Evolutionary conservation across 2,888 invertebrate genomes (phyloP), one percentile per base, ranked within the genome.

Genomic region (Athrips mouffetella): DNA sequence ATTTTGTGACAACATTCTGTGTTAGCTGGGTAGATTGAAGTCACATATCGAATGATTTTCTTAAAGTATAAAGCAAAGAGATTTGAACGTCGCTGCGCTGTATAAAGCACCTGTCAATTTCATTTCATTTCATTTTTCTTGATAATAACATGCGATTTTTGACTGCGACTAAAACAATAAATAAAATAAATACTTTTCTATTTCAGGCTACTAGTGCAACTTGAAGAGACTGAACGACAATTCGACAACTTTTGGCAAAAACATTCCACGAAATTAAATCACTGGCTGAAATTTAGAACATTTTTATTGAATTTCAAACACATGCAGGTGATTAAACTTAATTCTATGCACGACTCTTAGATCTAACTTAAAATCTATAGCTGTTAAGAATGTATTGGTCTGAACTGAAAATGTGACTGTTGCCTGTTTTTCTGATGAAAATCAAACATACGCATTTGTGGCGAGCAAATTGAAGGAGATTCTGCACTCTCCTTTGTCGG

Each of bases 231-330:
- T 59, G 96, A 97, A 83, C 91, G 93, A 65, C 95, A 96, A 57
- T 98, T 99, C 80, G 97, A 97, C 78, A 93, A 94, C 63, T 98
- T 98, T 86, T 98, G 98, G 98, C 92, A 92, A 49, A 93, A 94
- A 67, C 98, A 98, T 89, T 96, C 96, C 65, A 92, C 93, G 50
- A 94, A 96, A 68, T 89, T 98, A 70, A 93, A 94, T 67, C 96
- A 97, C 76, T 98, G 97, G 86, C 89, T 98, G 58, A 94, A 95
- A 67, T 91, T 98, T 70, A 90, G 98, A 65, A 92, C 95, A 65
- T 99, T 98, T 89, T 98, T 98, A 87, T 96, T 97, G 73, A 95
- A 96, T 73, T 98, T 98, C 78, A 93, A 96, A 71, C 95, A 97
- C 76, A 90, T 97, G 66, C 96, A 96, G 90, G 92, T 93, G 72